These are phyloP conservation scores for Hyperoplus immaculatus DNA, from an alignment of 2,797 vertebrate species.

Conservation along the genomic window DNA sequence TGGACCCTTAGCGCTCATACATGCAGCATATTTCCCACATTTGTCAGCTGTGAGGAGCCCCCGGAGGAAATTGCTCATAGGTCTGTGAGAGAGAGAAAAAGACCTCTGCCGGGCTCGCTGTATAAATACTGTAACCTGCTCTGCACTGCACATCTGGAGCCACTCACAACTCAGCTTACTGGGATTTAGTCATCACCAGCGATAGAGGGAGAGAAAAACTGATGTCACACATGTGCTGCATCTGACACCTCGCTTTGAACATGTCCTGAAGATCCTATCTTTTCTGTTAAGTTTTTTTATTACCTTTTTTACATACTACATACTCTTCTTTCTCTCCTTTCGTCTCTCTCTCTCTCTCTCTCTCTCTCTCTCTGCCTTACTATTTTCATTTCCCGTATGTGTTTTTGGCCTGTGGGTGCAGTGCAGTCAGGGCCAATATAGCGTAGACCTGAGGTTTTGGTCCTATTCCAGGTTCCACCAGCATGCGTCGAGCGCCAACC, in stretches of 20 bases:
- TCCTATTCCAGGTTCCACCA: constrained; percentile 54
- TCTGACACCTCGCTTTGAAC: constrained; percentile 28
- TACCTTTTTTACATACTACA: not conserved
- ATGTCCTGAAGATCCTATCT: not conserved
- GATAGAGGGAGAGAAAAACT: constrained; percentile 34
- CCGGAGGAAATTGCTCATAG: constrained; percentile 75
- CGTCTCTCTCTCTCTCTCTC: not conserved
- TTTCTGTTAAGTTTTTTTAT: not conserved
- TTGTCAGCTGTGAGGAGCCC: constrained; percentile 69
- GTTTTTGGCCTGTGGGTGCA: constrained; percentile 31
- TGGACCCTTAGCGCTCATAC: constrained; percentile 52
- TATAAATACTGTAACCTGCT: constrained; percentile 58
- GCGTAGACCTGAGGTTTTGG: constrained; percentile 58
- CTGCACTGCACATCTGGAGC: constrained; percentile 69
- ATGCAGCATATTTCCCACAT: constrained; percentile 80
- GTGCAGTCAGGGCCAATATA: constrained; percentile 40
- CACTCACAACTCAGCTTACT: constrained; percentile 69
- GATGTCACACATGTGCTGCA: constrained; percentile 41
- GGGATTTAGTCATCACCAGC: constrained; percentile 66
- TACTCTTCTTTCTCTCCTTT: not conserved
- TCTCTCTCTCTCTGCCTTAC: not conserved
- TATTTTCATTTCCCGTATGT: constrained; percentile 23
- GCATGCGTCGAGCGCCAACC: constrained; percentile 50
- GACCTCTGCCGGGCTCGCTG: constrained; percentile 43
- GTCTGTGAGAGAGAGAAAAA: constrained; percentile 58